Conservation (phyloP, 2,888 invertebrate genomes). For the Stenichneumon culpator region DNA sequence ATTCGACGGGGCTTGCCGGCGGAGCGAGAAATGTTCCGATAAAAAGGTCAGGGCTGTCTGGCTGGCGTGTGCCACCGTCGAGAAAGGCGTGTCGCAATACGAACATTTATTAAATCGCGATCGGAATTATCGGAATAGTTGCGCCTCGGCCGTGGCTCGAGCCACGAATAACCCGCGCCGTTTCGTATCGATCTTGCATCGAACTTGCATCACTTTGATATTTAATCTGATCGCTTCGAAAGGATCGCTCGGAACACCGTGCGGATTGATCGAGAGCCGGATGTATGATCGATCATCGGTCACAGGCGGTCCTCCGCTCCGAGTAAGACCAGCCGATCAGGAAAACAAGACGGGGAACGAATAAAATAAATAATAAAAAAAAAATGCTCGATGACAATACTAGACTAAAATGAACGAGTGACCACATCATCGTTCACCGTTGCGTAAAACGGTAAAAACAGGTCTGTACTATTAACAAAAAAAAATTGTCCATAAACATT, state of each 20-base stretch:
- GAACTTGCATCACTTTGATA: conserved; percentile 36
- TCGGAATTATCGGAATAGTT: conserved; percentile 33
- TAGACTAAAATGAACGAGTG: neutral
- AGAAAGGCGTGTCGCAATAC: conserved; percentile 49
- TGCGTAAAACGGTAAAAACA: no score
- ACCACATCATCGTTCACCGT: neutral
- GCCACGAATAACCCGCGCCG: conserved; percentile 24
- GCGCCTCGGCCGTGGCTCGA: neutral
- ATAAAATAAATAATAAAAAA: neutral
- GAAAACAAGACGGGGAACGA: neutral
- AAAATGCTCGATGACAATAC: neutral
- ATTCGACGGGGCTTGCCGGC: neutral
- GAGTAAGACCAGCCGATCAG: neutral
- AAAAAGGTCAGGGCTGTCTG: conserved; percentile 53
- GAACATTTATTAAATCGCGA: conserved; percentile 52
- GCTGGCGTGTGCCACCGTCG: conserved; percentile 46
- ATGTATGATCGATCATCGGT: neutral
- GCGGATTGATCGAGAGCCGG: conserved; percentile 10
- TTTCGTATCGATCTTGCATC: conserved; percentile 13
- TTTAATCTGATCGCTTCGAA: conserved; percentile 39
- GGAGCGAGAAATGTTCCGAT: conserved; percentile 35
- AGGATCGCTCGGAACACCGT: conserved; percentile 7
- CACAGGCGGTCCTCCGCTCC: neutral
- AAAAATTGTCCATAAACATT: no score
- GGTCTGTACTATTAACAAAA: no score